Evolutionary conservation across 1,140 invertebrate genomes (phyloP).

Genomic region (Lerema accius): DNA sequence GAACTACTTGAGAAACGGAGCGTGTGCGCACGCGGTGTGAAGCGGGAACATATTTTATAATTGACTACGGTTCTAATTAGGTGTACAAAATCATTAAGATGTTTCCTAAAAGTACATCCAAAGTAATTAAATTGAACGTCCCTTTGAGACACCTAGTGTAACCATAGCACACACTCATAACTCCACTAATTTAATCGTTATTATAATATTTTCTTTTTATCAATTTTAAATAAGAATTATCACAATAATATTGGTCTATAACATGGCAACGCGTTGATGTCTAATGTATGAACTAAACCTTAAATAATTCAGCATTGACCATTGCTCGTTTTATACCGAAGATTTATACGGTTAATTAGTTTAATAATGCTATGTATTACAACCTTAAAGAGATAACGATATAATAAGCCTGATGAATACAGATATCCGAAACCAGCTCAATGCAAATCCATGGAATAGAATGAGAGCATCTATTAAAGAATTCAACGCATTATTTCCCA

Average conservation of each 20-base stretch:
- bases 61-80: neutral
- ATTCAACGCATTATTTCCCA: slow-evolving; percentile 54
- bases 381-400: slow-evolving; percentile 46
- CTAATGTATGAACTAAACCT: slow-evolving; percentile 1
- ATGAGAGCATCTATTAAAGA: slow-evolving; percentile 42
- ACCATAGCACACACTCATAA: too few relatives aligned
- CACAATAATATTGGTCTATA: too few relatives aligned
- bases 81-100: too few relatives aligned
- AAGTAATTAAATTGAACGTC: too few relatives aligned
- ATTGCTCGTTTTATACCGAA: slow-evolving; percentile 6
- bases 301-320: neutral
- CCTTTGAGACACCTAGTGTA: too few relatives aligned
- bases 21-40: slow-evolving; percentile 24
- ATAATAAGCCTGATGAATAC: slow-evolving; percentile 41
- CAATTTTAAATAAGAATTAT: neutral
- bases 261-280: slow-evolving; percentile 11
- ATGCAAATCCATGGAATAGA: slow-evolving; percentile 45
- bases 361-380: slow-evolving; percentile 40
- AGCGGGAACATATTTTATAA: slow-evolving; percentile 6
- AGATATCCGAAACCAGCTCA: slow-evolving; percentile 39
- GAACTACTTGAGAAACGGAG: slow-evolving; percentile 30
- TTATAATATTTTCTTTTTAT: too few relatives aligned
- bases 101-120: too few relatives aligned
- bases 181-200: too few relatives aligned
- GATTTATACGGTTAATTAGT: slow-evolving; percentile 40